Percentiles rank a stretch among this genome's conserved stretches.
phyloP scores from a whole-genome alignment of 2,113 vertebrate species.

The Canis aureus region DNA sequence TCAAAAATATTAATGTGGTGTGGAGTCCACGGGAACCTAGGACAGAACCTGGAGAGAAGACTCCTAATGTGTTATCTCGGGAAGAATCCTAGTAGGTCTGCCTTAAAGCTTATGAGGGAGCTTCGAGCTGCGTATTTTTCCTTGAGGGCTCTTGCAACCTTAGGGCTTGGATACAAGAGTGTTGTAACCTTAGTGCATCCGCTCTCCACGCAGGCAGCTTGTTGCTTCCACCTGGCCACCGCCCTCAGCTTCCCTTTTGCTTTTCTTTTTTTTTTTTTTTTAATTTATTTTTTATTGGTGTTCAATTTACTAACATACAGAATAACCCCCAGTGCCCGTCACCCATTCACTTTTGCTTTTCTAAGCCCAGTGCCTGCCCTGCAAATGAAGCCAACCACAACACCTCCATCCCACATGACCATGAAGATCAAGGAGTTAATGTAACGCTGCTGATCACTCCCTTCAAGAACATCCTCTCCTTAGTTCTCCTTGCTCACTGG shows the following conservation, averaged over 20 bases:
- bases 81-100: constrained; percentile 79
- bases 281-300: no score
- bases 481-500: background rate
- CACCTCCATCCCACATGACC: fast-evolving
- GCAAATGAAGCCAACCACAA: background rate
- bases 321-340: no score
- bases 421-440: background rate
- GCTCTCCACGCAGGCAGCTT: constrained; percentile 68
- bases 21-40: background rate
- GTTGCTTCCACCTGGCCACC: constrained; percentile 42
- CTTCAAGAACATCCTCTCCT: background rate
- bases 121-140: constrained; percentile 83
- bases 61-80: background rate
- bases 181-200: constrained; percentile 62
- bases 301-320: no score
- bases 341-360: background rate
- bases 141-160: constrained; percentile 88
- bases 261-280: no score
- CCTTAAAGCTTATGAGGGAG: constrained; percentile 79
- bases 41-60: background rate
- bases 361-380: background rate
- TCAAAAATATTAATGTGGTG: background rate
- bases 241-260: background rate
- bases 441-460: fast-evolving
- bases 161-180: constrained; percentile 80